These are phyloP conservation scores for Agelaius tricolor DNA, from an alignment of 2,113 vertebrate species.

Conservation along the genomic window DNA sequence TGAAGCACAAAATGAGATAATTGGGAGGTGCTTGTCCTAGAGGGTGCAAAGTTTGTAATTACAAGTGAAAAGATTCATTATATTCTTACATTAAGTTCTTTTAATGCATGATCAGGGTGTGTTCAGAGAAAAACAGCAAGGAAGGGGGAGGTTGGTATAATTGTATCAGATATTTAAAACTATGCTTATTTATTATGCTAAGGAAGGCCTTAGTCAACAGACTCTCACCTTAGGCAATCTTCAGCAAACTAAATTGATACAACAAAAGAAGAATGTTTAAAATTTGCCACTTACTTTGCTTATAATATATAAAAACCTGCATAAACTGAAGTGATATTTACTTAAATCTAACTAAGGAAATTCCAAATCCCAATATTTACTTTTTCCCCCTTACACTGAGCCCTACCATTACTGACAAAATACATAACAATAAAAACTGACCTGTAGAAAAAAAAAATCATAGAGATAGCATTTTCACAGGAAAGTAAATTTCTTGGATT, in stretches of 20 bases:
- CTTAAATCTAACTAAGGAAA: not conserved
- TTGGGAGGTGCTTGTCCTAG: conserved; percentile 41
- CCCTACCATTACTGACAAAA: not conserved
- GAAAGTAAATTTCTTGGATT: not conserved
- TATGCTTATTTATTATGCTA: conserved; percentile 11
- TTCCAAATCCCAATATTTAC: not conserved
- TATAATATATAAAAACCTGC: not conserved
- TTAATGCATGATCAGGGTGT: not conserved
- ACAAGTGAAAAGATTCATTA: conserved; percentile 11
- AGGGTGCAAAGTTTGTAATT: conserved; percentile 20
- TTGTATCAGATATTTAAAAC: not conserved
- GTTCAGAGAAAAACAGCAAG: not conserved
- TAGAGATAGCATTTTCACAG: not conserved
- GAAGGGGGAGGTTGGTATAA: not conserved
- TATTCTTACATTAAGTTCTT: not conserved
- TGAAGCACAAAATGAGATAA: conserved; percentile 55
- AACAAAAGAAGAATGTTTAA: not conserved
- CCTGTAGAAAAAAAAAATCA: not conserved
- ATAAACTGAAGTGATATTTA: not conserved
- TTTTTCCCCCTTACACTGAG: not conserved
- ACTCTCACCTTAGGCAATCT: conserved; percentile 3
- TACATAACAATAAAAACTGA: not conserved
- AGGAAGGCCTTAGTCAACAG: not conserved
- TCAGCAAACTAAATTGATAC: conserved; percentile 5
- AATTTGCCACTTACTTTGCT: not conserved